Conservation (phyloP, 2,888 invertebrate genomes). For the Clepsis dumicolana region DNA sequence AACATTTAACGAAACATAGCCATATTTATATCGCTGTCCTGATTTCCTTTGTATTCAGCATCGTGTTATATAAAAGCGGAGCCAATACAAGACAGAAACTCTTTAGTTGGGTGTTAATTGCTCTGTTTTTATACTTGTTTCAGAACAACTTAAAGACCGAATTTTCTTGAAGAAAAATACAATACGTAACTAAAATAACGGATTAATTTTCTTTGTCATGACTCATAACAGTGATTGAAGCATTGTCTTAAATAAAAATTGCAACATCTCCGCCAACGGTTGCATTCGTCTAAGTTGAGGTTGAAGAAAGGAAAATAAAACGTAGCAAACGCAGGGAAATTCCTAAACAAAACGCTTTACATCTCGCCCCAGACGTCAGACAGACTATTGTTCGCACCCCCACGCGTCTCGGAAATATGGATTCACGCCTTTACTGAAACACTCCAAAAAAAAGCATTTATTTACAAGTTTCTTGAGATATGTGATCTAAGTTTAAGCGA, state of each 20-base stretch:
- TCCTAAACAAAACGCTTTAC: slow-evolving; percentile 41
- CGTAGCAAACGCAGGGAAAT: slow-evolving; percentile 36
- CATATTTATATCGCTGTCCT: no score
- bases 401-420: slow-evolving; percentile 38
- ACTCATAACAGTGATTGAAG: neutral
- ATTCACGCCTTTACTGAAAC: slow-evolving; percentile 39
- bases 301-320: slow-evolving; percentile 32
- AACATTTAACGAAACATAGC: no score
- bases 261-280: slow-evolving; percentile 21
- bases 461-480: neutral
- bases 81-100: no score
- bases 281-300: slow-evolving; percentile 14
- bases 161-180: no score
- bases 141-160: no score
- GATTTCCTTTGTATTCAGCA: no score
- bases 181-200: no score
- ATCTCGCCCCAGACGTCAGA: slow-evolving; percentile 39
- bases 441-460: slow-evolving; percentile 15
- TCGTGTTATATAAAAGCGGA: no score
- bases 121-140: no score
- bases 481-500: no score
- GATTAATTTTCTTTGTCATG: no score
- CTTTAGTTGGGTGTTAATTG: no score
- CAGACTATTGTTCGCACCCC: slow-evolving; percentile 40
- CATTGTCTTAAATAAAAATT: slow-evolving; percentile 14